Evolutionary conservation across 2,888 invertebrate genomes (phyloP).

Genomic region (Acanthosepion pharaonis): DNA sequence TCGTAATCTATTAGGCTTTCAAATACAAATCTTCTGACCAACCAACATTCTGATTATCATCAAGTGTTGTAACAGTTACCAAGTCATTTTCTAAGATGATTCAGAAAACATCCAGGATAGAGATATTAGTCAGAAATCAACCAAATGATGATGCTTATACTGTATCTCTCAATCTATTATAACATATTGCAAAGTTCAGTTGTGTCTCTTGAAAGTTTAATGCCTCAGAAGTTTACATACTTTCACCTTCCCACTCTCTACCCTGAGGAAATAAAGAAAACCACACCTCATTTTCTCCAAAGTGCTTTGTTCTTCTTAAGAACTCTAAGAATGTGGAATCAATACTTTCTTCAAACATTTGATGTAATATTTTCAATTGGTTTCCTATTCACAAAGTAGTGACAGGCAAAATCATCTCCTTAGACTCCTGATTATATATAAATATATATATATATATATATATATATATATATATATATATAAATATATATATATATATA

Average conservation of each 20-base stretch:
- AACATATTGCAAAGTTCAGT: neutral
- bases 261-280: neutral
- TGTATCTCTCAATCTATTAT: neutral
- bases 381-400: neutral
- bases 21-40: too few species aligned
- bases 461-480: too few species aligned
- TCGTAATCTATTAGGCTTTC: too few species aligned
- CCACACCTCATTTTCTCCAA: neutral
- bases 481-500: too few species aligned
- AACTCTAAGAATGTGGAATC: neutral
- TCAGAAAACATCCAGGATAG: too few species aligned
- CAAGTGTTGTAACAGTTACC: too few species aligned
- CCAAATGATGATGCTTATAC: too few species aligned
- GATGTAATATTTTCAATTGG: neutral
- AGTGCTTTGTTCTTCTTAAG: neutral
- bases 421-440: neutral
- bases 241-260: neutral
- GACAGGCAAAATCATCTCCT: neutral
- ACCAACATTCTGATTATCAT: too few species aligned
- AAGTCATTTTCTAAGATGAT: too few species aligned
- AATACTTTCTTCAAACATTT: slow-evolving; percentile 4
- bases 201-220: neutral
- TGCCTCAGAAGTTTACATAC: neutral
- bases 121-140: too few species aligned
- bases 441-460: too few species aligned